A percentile compares a stretch with the other conserved stretches of the same genome.
Conservation (phyloP, 2,888 invertebrate genomes). For the Polydrusus pterygomalis region DNA sequence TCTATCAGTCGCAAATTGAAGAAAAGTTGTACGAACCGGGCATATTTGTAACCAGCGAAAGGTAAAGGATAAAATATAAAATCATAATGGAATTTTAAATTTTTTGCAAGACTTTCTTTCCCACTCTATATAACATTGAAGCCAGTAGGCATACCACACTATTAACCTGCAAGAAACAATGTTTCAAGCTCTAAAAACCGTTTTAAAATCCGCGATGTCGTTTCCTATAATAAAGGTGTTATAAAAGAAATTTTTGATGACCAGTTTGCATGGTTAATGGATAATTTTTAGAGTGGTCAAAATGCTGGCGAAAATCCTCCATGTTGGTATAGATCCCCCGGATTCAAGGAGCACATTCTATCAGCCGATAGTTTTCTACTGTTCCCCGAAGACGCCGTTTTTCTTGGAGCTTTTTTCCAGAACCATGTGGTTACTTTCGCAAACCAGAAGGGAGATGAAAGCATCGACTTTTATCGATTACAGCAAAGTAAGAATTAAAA, state of each 20-base stretch:
- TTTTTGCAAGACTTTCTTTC: too few relatives aligned
- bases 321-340: constrained; percentile 67
- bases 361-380: constrained; percentile 68
- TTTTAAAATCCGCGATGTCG: too few relatives aligned
- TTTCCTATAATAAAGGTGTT: too few relatives aligned
- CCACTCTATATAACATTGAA: too few relatives aligned
- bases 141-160: too few relatives aligned
- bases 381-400: constrained; percentile 64
- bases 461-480: constrained; percentile 67
- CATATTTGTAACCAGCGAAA: constrained; percentile 67
- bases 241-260: neutral
- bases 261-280: too few relatives aligned
- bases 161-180: too few relatives aligned
- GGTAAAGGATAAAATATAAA: too few relatives aligned
- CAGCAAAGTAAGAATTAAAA: constrained; percentile 66
- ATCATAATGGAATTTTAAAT: too few relatives aligned
- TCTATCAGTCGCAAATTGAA: constrained; percentile 66
- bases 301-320: constrained; percentile 66
- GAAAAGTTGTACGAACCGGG: constrained; percentile 67
- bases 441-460: constrained; percentile 70
- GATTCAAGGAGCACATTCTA: constrained; percentile 63
- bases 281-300: constrained; percentile 62
- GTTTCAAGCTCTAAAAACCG: too few relatives aligned
- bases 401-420: constrained; percentile 69
- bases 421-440: constrained; percentile 69